Evolutionary conservation across 2,888 invertebrate genomes (phyloP), one percentile per base, ranked within the genome.

Genomic region (Tetragonula carbonaria): DNA sequence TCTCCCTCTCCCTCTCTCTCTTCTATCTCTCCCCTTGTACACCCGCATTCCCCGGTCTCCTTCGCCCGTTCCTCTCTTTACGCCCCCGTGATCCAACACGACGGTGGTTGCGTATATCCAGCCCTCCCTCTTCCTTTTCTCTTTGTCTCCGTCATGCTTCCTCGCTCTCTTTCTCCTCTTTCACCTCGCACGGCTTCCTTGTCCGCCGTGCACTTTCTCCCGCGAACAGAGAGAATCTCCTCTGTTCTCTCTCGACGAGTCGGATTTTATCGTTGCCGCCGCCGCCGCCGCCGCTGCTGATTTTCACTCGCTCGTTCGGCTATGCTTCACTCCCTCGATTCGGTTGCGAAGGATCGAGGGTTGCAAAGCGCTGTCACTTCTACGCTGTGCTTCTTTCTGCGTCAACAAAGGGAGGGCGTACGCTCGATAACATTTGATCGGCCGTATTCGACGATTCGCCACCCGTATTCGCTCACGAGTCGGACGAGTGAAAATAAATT

Each of bases 321-420:
- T 45, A 45, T 38, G 80, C n/a, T 55, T 59, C 79, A 11, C 55
- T 70, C 80, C 71, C 85, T 16, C 71, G 79, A 85, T 79, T 71
- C 82, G 84, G 77, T 84, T 80, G 13, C 83, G 87, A 89, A 91
- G 90, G 88, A 90, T 84, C 80, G 77, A 67, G 81, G 86, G 81
- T 65, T 72, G 85, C 53, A 28, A 63, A 14, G 59, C 53, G 87
- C 91, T 90, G 93, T 93, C 92, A 92, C 45, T 45, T 11, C 1
- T 45, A 45, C 91, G 91, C 89, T 1, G 45, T 90, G 90, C 86
- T 93, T 88, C 93, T 93, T 93, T 92, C 92, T 91, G 90, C 92
- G 92, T 93, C 93, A 91, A 93, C 93, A 92, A 93, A 80, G 87
- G 86, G 67, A 67, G 81, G 45, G 81, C 90, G 90, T 86, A 70